Evolutionary conservation across 2,888 invertebrate species (phyloP).

Genomic region (Euspilapteryx auroguttella): DNA sequence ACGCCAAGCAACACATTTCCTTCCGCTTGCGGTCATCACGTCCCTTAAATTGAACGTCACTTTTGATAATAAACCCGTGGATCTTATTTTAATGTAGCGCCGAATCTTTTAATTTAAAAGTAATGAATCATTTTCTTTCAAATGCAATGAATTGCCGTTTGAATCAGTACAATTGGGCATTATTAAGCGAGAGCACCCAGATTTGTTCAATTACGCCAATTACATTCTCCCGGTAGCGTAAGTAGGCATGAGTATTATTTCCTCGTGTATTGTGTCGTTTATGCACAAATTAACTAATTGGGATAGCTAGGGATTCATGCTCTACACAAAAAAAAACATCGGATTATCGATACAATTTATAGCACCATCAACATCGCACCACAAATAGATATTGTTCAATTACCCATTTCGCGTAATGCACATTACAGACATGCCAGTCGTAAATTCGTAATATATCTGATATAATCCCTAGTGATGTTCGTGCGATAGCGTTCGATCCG

Average conservation of each 20-base stretch:
- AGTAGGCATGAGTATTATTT: slow-evolving; percentile 42
- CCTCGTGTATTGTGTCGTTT: slow-evolving; percentile 54
- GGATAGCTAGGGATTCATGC: slow-evolving; percentile 8
- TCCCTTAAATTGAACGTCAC: too few relatives aligned
- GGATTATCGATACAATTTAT: too few relatives aligned
- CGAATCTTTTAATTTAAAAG: slow-evolving; percentile 34
- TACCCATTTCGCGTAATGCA: too few relatives aligned
- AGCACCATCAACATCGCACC: too few relatives aligned
- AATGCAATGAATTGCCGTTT: slow-evolving; percentile 52
- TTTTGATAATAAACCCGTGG: too few relatives aligned
- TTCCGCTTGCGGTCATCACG: too few relatives aligned
- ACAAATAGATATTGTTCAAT: too few relatives aligned
- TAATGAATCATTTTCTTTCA: slow-evolving; percentile 51
- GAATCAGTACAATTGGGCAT: slow-evolving; percentile 52
- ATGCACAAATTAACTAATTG: slow-evolving; percentile 58
- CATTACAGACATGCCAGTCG: too few relatives aligned
- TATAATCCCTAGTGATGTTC: too few relatives aligned
- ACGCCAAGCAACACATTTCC: too few relatives aligned
- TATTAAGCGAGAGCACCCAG: slow-evolving; percentile 49
- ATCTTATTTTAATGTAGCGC: slow-evolving; percentile 9
- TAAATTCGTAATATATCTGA: too few relatives aligned
- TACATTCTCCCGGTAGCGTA: slow-evolving; percentile 41
- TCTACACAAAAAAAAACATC: background rate
- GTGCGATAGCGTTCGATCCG: background rate
- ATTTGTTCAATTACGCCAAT: slow-evolving; percentile 59